These are phyloP conservation scores for Phaedon cochleariae DNA, from an alignment of 2,888 invertebrate genomes.

Conservation along the genomic window DNA sequence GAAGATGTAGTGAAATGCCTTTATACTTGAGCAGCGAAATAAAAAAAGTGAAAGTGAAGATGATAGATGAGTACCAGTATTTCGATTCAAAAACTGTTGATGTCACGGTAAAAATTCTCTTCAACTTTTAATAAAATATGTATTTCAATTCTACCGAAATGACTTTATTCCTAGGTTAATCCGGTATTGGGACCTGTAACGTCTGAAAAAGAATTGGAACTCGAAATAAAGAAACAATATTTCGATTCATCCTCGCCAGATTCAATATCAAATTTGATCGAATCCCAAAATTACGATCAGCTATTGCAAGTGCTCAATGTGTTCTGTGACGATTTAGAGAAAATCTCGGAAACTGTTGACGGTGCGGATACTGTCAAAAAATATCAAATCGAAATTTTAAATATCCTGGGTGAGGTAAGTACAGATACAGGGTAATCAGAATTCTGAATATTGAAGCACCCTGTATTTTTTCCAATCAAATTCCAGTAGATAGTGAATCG, in stretches of 20 bases:
- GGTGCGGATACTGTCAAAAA: not conserved
- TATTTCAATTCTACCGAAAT: too few relatives aligned
- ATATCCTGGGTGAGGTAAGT: constrained; percentile 13
- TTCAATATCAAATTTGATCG: constrained; percentile 22
- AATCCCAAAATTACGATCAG: constrained; percentile 11
- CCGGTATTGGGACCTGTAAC: not conserved
- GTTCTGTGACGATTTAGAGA: constrained; percentile 21
- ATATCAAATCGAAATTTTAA: constrained; percentile 14
- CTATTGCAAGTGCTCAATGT: constrained; percentile 24
- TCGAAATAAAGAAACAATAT: constrained; percentile 18
- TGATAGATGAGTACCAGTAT: constrained; percentile 30
- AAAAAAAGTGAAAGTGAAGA: constrained; percentile 24
- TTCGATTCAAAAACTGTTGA: constrained; percentile 8
- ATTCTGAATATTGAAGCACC: too few relatives aligned
- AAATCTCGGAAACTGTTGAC: not conserved
- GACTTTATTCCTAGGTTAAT: not conserved
- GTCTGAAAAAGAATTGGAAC: constrained; percentile 1
- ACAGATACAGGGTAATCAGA: too few relatives aligned
- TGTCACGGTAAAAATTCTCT: constrained; percentile 14
- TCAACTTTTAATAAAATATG: too few relatives aligned
- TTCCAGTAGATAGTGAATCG: too few relatives aligned
- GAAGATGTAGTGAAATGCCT: constrained; percentile 12
- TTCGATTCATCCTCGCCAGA: constrained; percentile 13
- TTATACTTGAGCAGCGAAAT: constrained; percentile 19
- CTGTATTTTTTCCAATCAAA: too few relatives aligned